phyloP scores from a whole-genome alignment of 2,888 invertebrate species.

The Ypsolopha sequella region DNA sequence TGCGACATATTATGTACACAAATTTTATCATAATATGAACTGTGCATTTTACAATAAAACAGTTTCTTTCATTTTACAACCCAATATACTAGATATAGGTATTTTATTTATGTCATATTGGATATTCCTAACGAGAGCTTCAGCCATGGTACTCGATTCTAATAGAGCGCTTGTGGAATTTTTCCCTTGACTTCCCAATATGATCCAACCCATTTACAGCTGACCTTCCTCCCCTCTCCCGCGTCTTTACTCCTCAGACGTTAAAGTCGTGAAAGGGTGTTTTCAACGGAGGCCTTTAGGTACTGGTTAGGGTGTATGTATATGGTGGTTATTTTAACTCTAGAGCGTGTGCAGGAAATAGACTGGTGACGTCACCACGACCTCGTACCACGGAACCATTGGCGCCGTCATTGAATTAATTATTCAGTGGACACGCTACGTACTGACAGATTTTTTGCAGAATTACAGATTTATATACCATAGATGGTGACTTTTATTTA shows the following conservation, averaged over 20 bases:
- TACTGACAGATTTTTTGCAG: no score
- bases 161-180: neutral
- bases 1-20: no score
- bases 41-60: no score
- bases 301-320: neutral
- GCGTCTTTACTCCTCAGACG: neutral
- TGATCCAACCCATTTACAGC: constrained; percentile 19
- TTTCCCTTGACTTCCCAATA: constrained; percentile 3
- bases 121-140: no score
- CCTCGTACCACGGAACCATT: constrained; percentile 15
- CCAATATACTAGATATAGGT: no score
- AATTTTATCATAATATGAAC: no score
- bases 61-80: no score
- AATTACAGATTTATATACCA: no score
- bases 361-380: constrained; percentile 22
- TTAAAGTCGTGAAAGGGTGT: neutral
- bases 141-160: neutral
- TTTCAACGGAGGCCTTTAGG: neutral
- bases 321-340: constrained; percentile 5
- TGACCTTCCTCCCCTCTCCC: constrained; percentile 28
- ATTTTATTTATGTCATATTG: no score
- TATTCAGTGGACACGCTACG: no score
- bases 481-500: no score
- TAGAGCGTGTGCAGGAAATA: constrained; percentile 15
- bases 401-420: constrained; percentile 8